phyloP scores from a whole-genome alignment of 2,888 invertebrate species.

The Elmis aenea region DNA sequence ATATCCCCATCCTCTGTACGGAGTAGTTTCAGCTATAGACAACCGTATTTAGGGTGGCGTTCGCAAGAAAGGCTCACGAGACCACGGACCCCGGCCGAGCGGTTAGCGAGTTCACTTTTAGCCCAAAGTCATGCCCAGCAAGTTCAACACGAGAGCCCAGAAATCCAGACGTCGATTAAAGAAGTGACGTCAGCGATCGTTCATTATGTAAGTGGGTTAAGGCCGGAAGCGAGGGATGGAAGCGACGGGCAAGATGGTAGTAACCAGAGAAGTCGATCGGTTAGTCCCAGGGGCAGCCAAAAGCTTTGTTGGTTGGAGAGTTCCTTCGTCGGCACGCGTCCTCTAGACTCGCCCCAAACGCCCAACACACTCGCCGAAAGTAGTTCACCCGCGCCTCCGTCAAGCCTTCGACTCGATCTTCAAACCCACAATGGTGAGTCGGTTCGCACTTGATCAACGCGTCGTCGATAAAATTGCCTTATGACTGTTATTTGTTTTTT shows the following conservation, averaged over 20 bases:
- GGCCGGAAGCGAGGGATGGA: slow-evolving; percentile 46
- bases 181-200: slow-evolving; percentile 91
- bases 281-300: slow-evolving; percentile 57
- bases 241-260: slow-evolving; percentile 6
- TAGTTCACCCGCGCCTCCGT: slow-evolving; percentile 34
- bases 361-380: slow-evolving; percentile 50
- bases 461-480: not conserved
- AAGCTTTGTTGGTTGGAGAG: slow-evolving; percentile 87
- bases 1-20: slow-evolving; percentile 61
- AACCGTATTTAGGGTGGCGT: slow-evolving; percentile 88
- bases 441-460: slow-evolving; percentile 33
- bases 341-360: slow-evolving; percentile 80
- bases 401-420: slow-evolving; percentile 51
- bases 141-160: slow-evolving; percentile 47
- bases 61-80: slow-evolving; percentile 74
- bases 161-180: slow-evolving; percentile 82
- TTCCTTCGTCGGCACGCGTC: slow-evolving; percentile 82
- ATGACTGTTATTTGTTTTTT: too few species aligned
- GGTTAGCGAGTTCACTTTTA: slow-evolving; percentile 64
- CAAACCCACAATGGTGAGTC: slow-evolving; percentile 49
- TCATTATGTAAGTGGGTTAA: slow-evolving; percentile 76
- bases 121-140: slow-evolving; percentile 35
- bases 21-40: slow-evolving; percentile 76
- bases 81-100: slow-evolving; percentile 81
- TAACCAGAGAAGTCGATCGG: slow-evolving; percentile 24